Evolutionary conservation across 2,888 invertebrate genomes (phyloP).

Genomic region (Lutraria lutraria): DNA sequence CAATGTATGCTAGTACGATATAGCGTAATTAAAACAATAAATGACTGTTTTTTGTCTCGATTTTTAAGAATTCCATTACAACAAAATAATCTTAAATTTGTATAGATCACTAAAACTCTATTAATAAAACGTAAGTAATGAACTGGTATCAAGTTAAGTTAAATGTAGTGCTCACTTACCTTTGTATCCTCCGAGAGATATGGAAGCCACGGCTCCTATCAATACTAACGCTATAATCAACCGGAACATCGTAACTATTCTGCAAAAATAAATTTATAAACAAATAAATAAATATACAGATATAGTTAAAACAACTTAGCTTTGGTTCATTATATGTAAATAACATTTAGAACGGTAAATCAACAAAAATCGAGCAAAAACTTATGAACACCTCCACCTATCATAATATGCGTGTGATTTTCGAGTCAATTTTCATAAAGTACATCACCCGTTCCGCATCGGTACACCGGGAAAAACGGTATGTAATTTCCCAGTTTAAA

Average conservation of each 20-base stretch:
- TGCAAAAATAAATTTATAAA: neutral
- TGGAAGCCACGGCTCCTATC: neutral
- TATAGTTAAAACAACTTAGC: neutral
- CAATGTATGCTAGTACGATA: too few relatives aligned
- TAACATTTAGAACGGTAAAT: neutral
- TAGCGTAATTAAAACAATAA: too few relatives aligned
- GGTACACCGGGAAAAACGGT: too few relatives aligned
- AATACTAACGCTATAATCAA: neutral
- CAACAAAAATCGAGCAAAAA: neutral
- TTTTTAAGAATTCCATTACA: too few relatives aligned
- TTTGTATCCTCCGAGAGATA: conserved; percentile 1
- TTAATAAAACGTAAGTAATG: neutral
- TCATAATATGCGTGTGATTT: too few relatives aligned
- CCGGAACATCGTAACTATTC: neutral
- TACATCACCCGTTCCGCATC: too few relatives aligned
- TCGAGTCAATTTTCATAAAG: too few relatives aligned
- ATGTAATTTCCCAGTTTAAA: too few relatives aligned
- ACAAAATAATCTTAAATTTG: too few relatives aligned
- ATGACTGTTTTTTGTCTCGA: too few relatives aligned
- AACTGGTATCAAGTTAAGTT: neutral
- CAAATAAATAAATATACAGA: neutral
- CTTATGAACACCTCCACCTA: too few relatives aligned
- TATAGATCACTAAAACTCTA: neutral
- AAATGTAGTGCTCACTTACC: neutral
- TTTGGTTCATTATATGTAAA: neutral